Evolutionary conservation across 2,113 vertebrate species (phyloP).

Genomic region (Macquaria ambigua): DNA sequence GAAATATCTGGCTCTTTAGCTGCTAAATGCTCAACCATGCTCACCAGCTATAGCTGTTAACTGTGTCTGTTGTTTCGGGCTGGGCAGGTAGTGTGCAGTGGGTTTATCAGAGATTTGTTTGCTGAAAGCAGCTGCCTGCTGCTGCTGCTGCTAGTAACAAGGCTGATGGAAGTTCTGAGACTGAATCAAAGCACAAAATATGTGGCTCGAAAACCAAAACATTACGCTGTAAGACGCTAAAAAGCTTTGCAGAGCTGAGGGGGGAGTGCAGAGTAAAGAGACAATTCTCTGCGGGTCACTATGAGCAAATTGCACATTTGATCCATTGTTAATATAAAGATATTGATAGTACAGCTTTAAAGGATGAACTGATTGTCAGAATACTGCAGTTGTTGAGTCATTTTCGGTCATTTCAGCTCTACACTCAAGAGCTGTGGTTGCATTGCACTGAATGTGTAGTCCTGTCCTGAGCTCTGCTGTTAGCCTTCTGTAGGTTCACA

Average conservation of each 20-base stretch:
- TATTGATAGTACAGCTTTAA: background rate
- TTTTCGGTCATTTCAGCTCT: background rate
- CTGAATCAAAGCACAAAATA: too few species aligned
- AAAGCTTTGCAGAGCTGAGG: background rate
- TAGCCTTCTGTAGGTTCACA: background rate
- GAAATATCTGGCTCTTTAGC: too few species aligned
- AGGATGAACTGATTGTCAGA: background rate
- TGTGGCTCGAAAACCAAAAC: background rate
- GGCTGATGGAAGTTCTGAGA: background rate
- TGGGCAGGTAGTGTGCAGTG: too few species aligned
- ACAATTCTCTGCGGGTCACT: background rate
- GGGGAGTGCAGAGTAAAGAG: background rate
- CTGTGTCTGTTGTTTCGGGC: too few species aligned
- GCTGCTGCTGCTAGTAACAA: background rate
- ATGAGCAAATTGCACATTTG: background rate
- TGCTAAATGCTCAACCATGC: too few species aligned
- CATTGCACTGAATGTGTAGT: background rate
- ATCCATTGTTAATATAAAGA: background rate
- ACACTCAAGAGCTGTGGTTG: background rate
- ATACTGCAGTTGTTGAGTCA: background rate
- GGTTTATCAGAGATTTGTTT: too few species aligned
- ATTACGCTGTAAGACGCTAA: background rate
- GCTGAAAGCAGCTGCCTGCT: too few species aligned
- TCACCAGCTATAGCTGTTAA: too few species aligned
- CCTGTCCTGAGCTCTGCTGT: conserved; percentile 10